phyloP scores from a whole-genome alignment of 2,797 vertebrate species.

The Macroramphosus scolopax region DNA sequence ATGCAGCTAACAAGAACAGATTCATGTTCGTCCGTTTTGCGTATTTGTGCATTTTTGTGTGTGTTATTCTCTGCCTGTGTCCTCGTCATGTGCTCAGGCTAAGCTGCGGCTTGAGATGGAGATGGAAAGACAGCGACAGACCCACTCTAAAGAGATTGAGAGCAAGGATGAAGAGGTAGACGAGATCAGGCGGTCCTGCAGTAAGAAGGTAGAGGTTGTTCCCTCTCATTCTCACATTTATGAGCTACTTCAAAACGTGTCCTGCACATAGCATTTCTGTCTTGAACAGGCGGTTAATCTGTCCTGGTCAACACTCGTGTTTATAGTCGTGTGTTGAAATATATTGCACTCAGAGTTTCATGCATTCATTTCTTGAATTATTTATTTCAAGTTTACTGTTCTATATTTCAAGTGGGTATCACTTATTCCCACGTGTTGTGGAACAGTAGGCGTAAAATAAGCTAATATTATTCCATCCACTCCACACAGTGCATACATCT shows the following conservation, averaged over 20 bases:
- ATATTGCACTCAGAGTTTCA: too few species aligned
- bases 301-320: too few species aligned
- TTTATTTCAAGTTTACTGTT: too few species aligned
- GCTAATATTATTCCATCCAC: too few species aligned
- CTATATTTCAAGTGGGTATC: neutral
- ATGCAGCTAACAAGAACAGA: neutral
- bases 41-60: neutral
- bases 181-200: conserved; percentile 91
- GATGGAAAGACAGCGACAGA: conserved; percentile 92
- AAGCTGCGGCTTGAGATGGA: conserved; percentile 98
- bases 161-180: conserved; percentile 96
- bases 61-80: conserved; percentile 4
- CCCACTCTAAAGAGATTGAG: conserved; percentile 94
- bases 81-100: conserved; percentile 67
- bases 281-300: conserved; percentile 3
- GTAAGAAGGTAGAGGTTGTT: conserved; percentile 88
- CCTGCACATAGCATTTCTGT: conserved; percentile 3
- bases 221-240: conserved; percentile 10
- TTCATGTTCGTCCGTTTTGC: neutral
- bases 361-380: neutral
- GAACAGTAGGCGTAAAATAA: too few species aligned
- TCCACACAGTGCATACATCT: too few species aligned
- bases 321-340: too few species aligned
- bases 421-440: neutral
- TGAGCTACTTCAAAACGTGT: neutral